These are phyloP conservation scores for Arvicola amphibius DNA, from an alignment of 2,797 vertebrate genomes.

Conservation along the genomic window DNA sequence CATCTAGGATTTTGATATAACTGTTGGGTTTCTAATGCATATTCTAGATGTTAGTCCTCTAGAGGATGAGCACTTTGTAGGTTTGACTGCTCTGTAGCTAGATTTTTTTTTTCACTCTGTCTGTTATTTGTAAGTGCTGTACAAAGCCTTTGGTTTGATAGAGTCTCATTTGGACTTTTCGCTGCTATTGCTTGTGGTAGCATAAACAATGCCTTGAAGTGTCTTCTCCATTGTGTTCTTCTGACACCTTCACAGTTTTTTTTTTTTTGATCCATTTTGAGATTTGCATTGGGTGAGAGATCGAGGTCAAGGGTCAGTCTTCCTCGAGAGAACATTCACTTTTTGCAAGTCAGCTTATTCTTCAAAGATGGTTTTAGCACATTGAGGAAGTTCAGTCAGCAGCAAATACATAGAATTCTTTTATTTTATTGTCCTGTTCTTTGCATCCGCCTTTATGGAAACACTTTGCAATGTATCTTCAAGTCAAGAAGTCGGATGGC, in stretches of 20 bases:
- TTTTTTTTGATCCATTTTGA: background rate
- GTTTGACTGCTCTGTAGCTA: too few species aligned
- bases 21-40: background rate
- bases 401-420: background rate
- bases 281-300: background rate
- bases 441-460: background rate
- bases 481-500: background rate
- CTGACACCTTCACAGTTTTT: background rate
- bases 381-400: background rate
- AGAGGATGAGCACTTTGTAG: background rate
- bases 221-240: background rate
- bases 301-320: too few species aligned
- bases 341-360: background rate
- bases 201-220: background rate
- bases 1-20: background rate
- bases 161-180: background rate
- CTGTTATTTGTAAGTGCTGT: background rate
- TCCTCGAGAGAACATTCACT: background rate
- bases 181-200: background rate
- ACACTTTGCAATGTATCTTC: background rate
- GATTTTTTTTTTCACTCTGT: background rate
- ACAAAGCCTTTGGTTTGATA: background rate
- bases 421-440: background rate
- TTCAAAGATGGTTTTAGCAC: background rate
- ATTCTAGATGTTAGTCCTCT: background rate